These are phyloP conservation scores for Serripes groenlandicus DNA, from an alignment of 2,888 invertebrate species.

Conservation along the genomic window DNA sequence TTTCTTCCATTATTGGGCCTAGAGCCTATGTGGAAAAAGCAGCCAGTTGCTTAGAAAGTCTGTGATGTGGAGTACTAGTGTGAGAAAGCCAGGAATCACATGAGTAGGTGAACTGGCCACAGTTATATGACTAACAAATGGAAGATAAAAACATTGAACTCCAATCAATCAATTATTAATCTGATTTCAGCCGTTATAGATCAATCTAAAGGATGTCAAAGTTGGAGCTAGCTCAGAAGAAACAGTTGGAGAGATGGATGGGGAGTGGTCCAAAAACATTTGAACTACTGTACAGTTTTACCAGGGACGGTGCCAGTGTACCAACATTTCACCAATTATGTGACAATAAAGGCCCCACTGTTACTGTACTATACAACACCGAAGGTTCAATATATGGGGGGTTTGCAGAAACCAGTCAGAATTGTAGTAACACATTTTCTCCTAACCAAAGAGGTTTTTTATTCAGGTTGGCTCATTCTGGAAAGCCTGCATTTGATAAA, in stretches of 20 bases:
- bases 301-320: constrained; percentile 61
- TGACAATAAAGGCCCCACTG: constrained; percentile 70
- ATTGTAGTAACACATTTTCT: constrained; percentile 24
- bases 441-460: constrained; percentile 63
- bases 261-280: constrained; percentile 50
- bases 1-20: too few species aligned
- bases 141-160: too few species aligned
- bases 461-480: constrained; percentile 56
- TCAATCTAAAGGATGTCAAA: too few species aligned
- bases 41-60: too few species aligned
- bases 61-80: too few species aligned
- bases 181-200: too few species aligned
- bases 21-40: too few species aligned
- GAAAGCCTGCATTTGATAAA: constrained; percentile 31
- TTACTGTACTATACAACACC: constrained; percentile 67
- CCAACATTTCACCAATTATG: constrained; percentile 67
- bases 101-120: too few species aligned
- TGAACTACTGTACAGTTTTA: constrained; percentile 62
- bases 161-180: too few species aligned
- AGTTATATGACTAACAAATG: too few species aligned
- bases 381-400: constrained; percentile 68
- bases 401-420: constrained; percentile 61
- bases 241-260: constrained; percentile 64
- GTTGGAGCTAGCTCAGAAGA: constrained; percentile 26
- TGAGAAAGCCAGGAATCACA: too few species aligned